These are phyloP conservation scores for Hippolais icterina DNA, from an alignment of 2,113 vertebrate species.

Conservation along the genomic window DNA sequence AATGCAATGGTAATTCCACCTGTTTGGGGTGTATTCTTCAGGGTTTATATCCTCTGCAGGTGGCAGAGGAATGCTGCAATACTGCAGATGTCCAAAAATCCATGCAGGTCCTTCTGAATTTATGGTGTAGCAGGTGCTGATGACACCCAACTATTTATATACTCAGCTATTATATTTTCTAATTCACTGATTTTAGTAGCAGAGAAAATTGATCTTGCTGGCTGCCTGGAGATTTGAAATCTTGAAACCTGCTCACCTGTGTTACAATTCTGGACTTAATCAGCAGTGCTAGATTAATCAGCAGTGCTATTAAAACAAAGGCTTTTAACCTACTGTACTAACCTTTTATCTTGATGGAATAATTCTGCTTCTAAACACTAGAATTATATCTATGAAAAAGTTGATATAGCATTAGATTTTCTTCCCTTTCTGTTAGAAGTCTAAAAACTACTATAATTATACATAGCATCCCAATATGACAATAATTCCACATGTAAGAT, in stretches of 20 bases:
- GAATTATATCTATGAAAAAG: neutral
- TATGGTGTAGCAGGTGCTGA: neutral
- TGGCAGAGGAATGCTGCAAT: neutral
- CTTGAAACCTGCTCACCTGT: neutral
- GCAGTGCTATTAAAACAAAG: neutral
- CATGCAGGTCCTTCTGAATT: neutral
- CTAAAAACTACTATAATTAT: neutral
- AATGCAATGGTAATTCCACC: neutral
- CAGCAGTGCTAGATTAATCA: neutral
- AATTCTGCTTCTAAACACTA: neutral
- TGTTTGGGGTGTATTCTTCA: neutral
- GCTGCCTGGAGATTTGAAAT: neutral
- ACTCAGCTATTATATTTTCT: slow-evolving; percentile 6
- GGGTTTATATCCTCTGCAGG: neutral
- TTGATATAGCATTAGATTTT: neutral
- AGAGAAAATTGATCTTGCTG: neutral
- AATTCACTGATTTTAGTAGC: slow-evolving; percentile 25
- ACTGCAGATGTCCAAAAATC: neutral
- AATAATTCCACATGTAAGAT: neutral
- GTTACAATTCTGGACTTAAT: neutral
- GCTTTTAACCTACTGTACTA: neutral
- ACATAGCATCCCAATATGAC: neutral
- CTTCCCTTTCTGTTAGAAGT: neutral
- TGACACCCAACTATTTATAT: slow-evolving; percentile 11
- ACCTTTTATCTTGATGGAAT: neutral